These are phyloP conservation scores for Varecia variegata DNA, from an alignment of 2,797 vertebrate species.

Conservation along the genomic window DNA sequence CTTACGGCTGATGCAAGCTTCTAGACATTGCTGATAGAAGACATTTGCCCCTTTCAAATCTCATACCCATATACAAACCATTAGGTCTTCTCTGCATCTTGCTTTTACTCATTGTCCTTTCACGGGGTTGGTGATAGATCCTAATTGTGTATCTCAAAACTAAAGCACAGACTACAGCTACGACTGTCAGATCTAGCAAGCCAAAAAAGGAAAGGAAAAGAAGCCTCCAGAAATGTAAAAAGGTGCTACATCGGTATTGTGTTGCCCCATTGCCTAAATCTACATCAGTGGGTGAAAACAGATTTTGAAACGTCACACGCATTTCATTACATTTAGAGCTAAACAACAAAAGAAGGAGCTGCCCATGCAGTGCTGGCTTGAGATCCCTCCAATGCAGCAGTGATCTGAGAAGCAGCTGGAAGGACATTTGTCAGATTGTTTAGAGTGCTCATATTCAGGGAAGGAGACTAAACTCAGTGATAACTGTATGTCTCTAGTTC, in stretches of 20 bases:
- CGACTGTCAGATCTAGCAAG: background rate
- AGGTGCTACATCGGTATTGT: background rate
- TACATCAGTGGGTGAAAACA: background rate
- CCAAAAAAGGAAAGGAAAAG: background rate
- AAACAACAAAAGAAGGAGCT: background rate
- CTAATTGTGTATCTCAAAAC: background rate
- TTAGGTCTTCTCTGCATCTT: background rate
- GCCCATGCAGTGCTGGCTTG: background rate
- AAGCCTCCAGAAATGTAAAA: background rate
- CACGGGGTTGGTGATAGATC: background rate
- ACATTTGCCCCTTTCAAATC: background rate
- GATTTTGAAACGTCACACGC: background rate
- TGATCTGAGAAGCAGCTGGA: background rate
- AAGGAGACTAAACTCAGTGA: background rate
- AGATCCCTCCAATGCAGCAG: background rate
- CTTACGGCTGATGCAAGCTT: background rate
- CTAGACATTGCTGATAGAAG: background rate
- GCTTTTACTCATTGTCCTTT: background rate
- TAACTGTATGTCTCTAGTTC: background rate
- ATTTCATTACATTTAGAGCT: background rate
- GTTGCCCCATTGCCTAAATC: background rate
- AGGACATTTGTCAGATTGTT: background rate
- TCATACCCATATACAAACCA: background rate
- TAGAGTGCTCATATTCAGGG: background rate
- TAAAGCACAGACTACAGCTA: background rate